Conservation (phyloP, 1,140 invertebrate species). For the Aphis gossypii region DNA sequence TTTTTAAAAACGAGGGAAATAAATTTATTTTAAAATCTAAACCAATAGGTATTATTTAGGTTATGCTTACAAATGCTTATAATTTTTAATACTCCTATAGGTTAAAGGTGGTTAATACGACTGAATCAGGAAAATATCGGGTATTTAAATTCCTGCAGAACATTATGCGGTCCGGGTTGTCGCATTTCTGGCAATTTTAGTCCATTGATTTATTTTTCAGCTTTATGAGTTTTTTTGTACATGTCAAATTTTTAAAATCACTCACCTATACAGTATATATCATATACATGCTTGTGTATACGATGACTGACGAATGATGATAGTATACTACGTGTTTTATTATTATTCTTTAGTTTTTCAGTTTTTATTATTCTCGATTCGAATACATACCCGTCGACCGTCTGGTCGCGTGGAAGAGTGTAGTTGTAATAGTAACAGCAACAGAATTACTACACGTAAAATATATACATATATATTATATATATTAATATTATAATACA, state of each 20-base stretch:
- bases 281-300: background rate
- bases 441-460: conserved; percentile 4
- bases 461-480: background rate
- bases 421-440: background rate
- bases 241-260: background rate
- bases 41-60: background rate
- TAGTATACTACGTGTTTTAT: background rate
- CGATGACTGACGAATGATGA: background rate
- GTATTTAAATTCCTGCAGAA: background rate
- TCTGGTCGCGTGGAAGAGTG: background rate
- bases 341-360: conserved; percentile 22
- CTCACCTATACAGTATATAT: background rate
- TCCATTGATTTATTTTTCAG: background rate
- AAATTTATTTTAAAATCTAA: background rate
- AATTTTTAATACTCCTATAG: background rate
- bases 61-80: background rate
- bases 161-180: background rate
- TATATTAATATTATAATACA: background rate
- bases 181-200: background rate
- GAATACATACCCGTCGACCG: background rate
- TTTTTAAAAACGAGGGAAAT: background rate
- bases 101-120: background rate
- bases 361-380: conserved; percentile 18
- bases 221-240: background rate
- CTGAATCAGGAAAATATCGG: background rate